phyloP scores from a whole-genome alignment of 2,797 vertebrate species.

The Bovichtus diacanthus region DNA sequence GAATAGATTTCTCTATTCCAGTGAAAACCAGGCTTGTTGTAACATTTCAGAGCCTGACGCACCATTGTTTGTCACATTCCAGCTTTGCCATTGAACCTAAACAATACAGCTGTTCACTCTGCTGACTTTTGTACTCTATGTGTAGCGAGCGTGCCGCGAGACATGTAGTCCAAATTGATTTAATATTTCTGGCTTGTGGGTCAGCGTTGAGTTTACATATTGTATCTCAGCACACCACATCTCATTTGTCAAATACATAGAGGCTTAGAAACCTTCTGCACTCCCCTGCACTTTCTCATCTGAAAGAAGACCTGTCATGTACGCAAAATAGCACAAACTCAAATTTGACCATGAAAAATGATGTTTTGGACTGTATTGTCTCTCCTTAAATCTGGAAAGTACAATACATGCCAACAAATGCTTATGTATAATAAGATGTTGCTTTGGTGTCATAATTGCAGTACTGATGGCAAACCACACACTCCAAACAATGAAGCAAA shows the following conservation, averaged over 20 bases:
- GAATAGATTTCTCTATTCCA: slow-evolving; percentile 33
- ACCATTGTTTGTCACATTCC: slow-evolving; percentile 62
- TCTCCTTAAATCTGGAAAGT: not conserved
- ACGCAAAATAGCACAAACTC: no score
- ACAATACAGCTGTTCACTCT: slow-evolving; percentile 57
- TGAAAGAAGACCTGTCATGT: no score
- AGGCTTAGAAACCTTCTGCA: not conserved
- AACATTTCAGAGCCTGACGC: slow-evolving; percentile 32
- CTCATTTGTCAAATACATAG: slow-evolving; percentile 63
- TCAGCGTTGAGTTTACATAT: slow-evolving; percentile 31
- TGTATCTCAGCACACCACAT: slow-evolving; percentile 14
- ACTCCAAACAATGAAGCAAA: not conserved
- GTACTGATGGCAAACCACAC: not conserved
- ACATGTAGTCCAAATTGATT: not conserved
- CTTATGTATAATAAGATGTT: not conserved
- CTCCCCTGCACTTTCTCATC: no score
- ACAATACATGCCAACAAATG: not conserved
- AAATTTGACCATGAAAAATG: no score
- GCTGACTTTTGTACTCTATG: slow-evolving; percentile 62
- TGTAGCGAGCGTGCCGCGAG: not conserved
- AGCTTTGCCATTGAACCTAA: slow-evolving; percentile 62
- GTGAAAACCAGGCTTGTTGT: slow-evolving; percentile 25
- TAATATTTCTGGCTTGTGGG: slow-evolving; percentile 23
- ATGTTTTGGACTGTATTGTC: no score
- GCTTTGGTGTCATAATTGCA: not conserved